phyloP scores from a whole-genome alignment of 2,113 vertebrate genomes.

The Aphyosemion australe region DNA sequence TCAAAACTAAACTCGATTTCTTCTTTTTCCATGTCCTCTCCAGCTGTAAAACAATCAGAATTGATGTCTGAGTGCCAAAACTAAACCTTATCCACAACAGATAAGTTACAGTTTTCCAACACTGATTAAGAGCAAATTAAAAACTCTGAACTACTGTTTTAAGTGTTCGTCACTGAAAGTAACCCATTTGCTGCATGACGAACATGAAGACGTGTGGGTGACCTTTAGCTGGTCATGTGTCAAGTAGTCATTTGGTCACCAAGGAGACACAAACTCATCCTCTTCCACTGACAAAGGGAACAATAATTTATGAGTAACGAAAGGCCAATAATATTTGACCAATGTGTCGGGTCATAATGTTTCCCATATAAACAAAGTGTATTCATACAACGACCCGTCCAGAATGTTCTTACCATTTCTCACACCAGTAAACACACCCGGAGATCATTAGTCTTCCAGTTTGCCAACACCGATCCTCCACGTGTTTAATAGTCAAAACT shows the following conservation, averaged over 20 bases:
- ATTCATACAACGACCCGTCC: neutral
- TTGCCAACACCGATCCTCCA: neutral
- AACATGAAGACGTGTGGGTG: neutral
- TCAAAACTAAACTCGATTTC: no score
- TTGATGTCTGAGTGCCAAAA: no score
- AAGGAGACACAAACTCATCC: neutral
- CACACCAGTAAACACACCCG: neutral
- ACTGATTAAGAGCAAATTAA: no score
- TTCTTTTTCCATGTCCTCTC: no score
- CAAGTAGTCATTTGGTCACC: neutral
- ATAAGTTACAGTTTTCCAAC: no score
- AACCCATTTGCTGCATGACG: neutral
- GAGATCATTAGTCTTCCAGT: no score
- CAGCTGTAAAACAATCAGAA: no score
- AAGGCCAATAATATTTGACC: neutral
- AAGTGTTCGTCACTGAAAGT: no score
- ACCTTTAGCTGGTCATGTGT: conserved; percentile 7
- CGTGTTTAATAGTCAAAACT: neutral
- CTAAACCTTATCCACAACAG: no score
- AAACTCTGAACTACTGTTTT: no score
- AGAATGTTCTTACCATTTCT: neutral
- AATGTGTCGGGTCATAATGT: neutral
- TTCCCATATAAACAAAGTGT: conserved; percentile 1
- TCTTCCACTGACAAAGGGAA: neutral
- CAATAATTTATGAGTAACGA: neutral